Conservation (phyloP, 2,797 vertebrate species). For the Paratrypauchen microcephalus region DNA sequence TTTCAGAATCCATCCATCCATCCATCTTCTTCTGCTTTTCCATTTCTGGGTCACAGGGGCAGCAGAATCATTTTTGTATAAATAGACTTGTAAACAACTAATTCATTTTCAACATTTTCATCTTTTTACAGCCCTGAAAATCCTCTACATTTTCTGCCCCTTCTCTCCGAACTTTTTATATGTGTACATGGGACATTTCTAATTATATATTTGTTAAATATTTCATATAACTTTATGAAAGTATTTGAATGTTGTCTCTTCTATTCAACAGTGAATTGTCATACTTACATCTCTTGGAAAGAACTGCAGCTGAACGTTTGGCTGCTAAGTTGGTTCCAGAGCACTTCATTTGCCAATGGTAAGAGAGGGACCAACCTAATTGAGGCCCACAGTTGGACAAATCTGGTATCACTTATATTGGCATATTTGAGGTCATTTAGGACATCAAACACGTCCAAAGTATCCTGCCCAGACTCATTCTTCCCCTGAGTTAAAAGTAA, state of each 20-base stretch:
- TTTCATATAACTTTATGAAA: background rate
- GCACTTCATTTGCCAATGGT: conserved; percentile 30
- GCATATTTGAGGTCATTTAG: conserved; percentile 42
- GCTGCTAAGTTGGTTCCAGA: conserved; percentile 48
- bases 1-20: too few species aligned
- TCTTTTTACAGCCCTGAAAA: too few species aligned
- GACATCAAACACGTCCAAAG: conserved; percentile 44
- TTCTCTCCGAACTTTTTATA: too few species aligned
- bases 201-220: background rate
- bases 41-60: too few species aligned
- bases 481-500: conserved; percentile 16
- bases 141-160: too few species aligned
- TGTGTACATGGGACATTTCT: too few species aligned
- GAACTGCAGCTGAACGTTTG: conserved; percentile 57
- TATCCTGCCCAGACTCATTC: conserved; percentile 23
- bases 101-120: too few species aligned
- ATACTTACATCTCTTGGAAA: conserved; percentile 59
- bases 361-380: conserved; percentile 56
- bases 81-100: too few species aligned
- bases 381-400: conserved; percentile 52
- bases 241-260: background rate
- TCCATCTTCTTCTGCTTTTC: too few species aligned
- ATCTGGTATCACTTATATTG: conserved; percentile 39
- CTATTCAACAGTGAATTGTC: background rate
- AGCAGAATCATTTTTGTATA: too few species aligned